These are phyloP conservation scores for Osmerus mordax DNA, from an alignment of 2,113 vertebrate genomes.

Conservation along the genomic window DNA sequence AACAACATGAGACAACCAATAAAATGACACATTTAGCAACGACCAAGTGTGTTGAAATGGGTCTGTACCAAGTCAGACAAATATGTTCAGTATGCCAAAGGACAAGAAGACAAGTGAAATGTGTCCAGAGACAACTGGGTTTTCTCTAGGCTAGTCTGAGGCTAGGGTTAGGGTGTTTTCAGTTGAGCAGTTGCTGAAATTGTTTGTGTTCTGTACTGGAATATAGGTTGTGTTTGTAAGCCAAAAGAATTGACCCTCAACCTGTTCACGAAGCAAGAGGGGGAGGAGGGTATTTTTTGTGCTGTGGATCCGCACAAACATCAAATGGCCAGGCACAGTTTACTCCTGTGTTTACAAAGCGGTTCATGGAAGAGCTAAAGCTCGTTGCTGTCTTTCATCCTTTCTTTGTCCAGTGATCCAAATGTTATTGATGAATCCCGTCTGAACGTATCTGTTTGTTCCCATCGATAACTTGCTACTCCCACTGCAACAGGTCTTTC, in stretches of 20 bases:
- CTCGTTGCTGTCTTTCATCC: constrained; percentile 46
- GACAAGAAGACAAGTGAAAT: background rate
- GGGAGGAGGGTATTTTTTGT: constrained; percentile 54
- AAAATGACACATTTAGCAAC: background rate
- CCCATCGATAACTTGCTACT: constrained; percentile 2
- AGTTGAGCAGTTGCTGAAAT: constrained; percentile 40
- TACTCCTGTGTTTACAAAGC: constrained; percentile 45
- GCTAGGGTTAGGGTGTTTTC: constrained; percentile 36
- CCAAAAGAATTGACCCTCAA: constrained; percentile 59
- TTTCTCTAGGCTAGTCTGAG: background rate
- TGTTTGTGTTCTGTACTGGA: constrained; percentile 48
- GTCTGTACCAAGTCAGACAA: background rate
- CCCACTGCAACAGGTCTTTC: constrained; percentile 21
- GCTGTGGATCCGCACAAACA: constrained; percentile 48
- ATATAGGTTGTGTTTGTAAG: constrained; percentile 49
- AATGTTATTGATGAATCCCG: constrained; percentile 43
- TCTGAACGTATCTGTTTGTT: constrained; percentile 16
- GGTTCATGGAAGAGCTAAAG: constrained; percentile 49
- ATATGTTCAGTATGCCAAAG: background rate
- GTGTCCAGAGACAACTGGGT: background rate
- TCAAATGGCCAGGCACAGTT: constrained; percentile 45
- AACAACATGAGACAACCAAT: background rate
- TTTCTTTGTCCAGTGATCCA: constrained; percentile 11
- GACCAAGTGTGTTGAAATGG: background rate
- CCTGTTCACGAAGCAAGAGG: constrained; percentile 33